phyloP scores from a whole-genome alignment of 1,140 invertebrate genomes.

The Carposina sasakii region DNA sequence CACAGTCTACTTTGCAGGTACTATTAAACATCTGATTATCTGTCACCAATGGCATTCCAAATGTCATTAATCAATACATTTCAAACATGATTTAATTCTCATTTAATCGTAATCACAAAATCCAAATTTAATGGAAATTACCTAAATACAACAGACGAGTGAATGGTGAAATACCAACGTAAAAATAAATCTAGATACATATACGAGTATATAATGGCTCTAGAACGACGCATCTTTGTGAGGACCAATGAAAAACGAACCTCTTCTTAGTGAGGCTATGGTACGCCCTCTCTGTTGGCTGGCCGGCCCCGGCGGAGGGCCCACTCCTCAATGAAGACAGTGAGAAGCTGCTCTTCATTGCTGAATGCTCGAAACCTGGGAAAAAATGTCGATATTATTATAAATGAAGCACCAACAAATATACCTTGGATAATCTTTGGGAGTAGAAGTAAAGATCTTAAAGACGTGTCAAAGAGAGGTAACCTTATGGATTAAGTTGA shows the following conservation, averaged over 20 bases:
- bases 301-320: constrained; percentile 50
- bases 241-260: constrained; percentile 30
- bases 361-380: constrained; percentile 74
- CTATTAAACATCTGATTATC: no score
- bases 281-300: constrained; percentile 65
- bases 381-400: constrained; percentile 2
- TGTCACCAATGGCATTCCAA: no score
- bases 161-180: background rate
- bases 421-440: background rate
- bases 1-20: no score
- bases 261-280: constrained; percentile 71
- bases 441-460: background rate
- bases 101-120: no score
- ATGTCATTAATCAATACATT: no score
- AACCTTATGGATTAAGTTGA: background rate
- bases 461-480: background rate
- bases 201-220: no score
- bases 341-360: constrained; percentile 75
- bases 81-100: no score
- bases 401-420: background rate
- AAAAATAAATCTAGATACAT: background rate
- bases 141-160: no score
- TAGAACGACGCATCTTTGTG: no score
- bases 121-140: no score
- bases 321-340: constrained; percentile 70